Evolutionary conservation across 2,113 vertebrate genomes (phyloP).

Genomic region (Daphoenositta chrysoptera): DNA sequence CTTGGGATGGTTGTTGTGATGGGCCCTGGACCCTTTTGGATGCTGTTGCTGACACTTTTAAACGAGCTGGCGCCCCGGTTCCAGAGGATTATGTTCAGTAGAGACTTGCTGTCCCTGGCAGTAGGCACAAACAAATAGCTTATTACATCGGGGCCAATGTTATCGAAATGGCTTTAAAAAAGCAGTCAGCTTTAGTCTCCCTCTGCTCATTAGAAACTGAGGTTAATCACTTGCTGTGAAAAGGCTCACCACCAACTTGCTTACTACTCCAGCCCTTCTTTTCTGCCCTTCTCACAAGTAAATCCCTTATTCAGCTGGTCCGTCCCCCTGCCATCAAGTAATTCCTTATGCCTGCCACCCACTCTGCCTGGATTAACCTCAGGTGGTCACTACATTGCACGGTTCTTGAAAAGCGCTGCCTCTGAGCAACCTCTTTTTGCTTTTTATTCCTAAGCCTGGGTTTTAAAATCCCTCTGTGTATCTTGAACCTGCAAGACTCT

Average conservation of each 20-base stretch:
- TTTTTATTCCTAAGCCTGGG: slow-evolving; percentile 22
- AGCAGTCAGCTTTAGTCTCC: slow-evolving; percentile 24
- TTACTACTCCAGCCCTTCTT: slow-evolving; percentile 14
- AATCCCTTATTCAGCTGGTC: slow-evolving; percentile 53
- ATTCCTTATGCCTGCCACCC: slow-evolving; percentile 50
- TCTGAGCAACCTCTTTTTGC: slow-evolving; percentile 19
- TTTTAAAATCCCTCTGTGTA: slow-evolving; percentile 50
- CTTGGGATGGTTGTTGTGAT: background rate
- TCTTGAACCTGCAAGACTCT: slow-evolving; percentile 30
- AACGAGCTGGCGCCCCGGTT: background rate
- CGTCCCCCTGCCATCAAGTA: background rate
- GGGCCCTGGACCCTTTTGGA: background rate
- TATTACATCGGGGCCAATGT: slow-evolving; percentile 25
- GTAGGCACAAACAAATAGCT: slow-evolving; percentile 53
- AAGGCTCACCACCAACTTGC: slow-evolving; percentile 34
- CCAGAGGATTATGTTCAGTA: slow-evolving; percentile 33
- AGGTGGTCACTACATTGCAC: slow-evolving; percentile 49
- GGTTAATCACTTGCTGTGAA: slow-evolving; percentile 46
- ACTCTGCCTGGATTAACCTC: slow-evolving; percentile 63
- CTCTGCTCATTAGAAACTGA: slow-evolving; percentile 30
- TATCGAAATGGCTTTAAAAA: slow-evolving; percentile 54
- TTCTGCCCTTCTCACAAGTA: slow-evolving; percentile 42
- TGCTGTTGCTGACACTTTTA: background rate
- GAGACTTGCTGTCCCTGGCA: slow-evolving; percentile 21
- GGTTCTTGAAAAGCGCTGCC: slow-evolving; percentile 35